Evolutionary conservation across 2,797 vertebrate genomes (phyloP).

Genomic region (Platyrinchus mystaceus): DNA sequence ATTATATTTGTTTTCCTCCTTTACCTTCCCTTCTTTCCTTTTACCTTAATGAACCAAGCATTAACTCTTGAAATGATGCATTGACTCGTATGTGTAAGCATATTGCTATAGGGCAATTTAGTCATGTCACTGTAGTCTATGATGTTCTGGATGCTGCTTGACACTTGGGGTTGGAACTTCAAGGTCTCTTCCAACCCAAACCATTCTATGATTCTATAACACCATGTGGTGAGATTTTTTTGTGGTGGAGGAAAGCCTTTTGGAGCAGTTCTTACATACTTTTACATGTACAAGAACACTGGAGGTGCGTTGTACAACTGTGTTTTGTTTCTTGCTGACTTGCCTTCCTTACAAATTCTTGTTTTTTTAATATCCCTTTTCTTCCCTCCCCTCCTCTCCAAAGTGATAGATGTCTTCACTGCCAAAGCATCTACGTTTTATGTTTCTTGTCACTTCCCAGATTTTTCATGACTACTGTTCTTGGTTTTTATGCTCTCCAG

Average conservation of each 20-base stretch:
- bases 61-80: not conserved
- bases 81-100: not conserved
- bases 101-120: not conserved
- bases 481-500: not conserved
- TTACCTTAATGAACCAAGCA: not conserved
- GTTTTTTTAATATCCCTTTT: not conserved
- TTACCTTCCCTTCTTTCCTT: not conserved
- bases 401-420: not conserved
- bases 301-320: not conserved
- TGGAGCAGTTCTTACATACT: not conserved
- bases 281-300: rapidly evolving
- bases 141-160: not conserved
- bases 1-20: not conserved
- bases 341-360: not conserved
- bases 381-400: rapidly evolving
- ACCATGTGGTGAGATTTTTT: not conserved
- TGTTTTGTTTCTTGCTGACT: not conserved
- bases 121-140: not conserved
- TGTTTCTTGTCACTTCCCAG: not conserved
- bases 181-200: not conserved
- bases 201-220: not conserved
- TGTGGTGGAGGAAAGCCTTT: not conserved
- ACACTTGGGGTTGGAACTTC: not conserved
- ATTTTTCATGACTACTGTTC: not conserved
- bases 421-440: not conserved